These are phyloP conservation scores for Drosophila atripex DNA, from an alignment of 2,888 invertebrate genomes.

Conservation along the genomic window DNA sequence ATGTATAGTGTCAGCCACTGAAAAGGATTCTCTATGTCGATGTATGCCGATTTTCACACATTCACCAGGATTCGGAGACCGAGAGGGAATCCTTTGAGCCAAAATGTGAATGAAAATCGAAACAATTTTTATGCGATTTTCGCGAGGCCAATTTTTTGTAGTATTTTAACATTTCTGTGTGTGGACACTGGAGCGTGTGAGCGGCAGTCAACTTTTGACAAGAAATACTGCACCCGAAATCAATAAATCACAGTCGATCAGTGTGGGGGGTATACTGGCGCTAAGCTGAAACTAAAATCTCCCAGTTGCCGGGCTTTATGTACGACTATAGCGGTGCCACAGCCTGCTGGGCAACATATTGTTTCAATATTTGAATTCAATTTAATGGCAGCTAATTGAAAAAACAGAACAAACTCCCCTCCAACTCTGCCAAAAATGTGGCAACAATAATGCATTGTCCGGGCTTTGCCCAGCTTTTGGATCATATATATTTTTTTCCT, in stretches of 20 bases:
- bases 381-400: conserved; percentile 79
- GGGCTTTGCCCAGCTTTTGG: conserved; percentile 40
- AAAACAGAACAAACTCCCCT: conserved; percentile 49
- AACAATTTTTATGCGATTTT: conserved; percentile 50
- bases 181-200: conserved; percentile 32
- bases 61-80: conserved; percentile 3
- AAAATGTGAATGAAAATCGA: conserved; percentile 40
- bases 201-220: conserved; percentile 59
- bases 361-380: conserved; percentile 80
- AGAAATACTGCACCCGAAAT: conserved; percentile 71
- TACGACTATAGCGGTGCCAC: not conserved
- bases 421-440: conserved; percentile 48
- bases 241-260: conserved; percentile 66
- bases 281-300: conserved; percentile 64
- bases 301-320: conserved; percentile 1
- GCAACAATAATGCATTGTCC: conserved; percentile 60
- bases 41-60: conserved; percentile 34
- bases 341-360: conserved; percentile 51
- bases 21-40: conserved; percentile 19
- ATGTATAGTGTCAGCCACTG: conserved; percentile 1
- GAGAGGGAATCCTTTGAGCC: conserved; percentile 27
- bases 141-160: conserved; percentile 47
- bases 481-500: conserved; percentile 18
- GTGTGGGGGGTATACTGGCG: conserved; percentile 18
- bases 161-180: conserved; percentile 36